phyloP scores from a whole-genome alignment of 2,797 vertebrate species.

The Selene dorsalis region DNA sequence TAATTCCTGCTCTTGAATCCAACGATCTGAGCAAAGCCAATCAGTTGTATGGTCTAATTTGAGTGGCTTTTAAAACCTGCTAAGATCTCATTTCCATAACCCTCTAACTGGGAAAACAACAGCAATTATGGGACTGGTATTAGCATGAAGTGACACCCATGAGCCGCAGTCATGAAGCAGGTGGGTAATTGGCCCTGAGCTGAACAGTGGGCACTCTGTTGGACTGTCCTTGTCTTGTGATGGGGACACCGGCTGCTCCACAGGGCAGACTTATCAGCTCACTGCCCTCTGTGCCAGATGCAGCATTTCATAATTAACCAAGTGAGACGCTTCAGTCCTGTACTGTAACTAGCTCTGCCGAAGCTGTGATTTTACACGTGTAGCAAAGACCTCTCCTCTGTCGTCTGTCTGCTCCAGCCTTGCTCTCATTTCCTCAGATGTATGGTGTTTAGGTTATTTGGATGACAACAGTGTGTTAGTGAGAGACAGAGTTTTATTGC shows the following conservation, averaged over 20 bases:
- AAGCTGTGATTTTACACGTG: slow-evolving; percentile 15
- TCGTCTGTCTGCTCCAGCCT: slow-evolving; percentile 18
- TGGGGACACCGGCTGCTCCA: slow-evolving; percentile 55
- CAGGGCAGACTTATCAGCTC: slow-evolving; percentile 64
- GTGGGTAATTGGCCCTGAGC: slow-evolving; percentile 81
- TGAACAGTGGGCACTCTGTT: slow-evolving; percentile 57
- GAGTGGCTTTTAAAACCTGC: slow-evolving; percentile 66
- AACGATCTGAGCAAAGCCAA: slow-evolving; percentile 52
- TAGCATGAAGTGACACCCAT: slow-evolving; percentile 72
- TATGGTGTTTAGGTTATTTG: slow-evolving; percentile 39
- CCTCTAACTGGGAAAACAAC: slow-evolving; percentile 72
- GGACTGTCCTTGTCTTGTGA: slow-evolving; percentile 72
- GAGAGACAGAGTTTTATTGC: slow-evolving; percentile 61
- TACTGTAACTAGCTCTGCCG: slow-evolving; percentile 46
- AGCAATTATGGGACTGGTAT: slow-evolving; percentile 69
- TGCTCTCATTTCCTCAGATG: slow-evolving; percentile 24
- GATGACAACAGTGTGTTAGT: slow-evolving; percentile 34
- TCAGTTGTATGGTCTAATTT: slow-evolving; percentile 52
- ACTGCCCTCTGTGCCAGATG: slow-evolving; percentile 68
- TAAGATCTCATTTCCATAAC: slow-evolving; percentile 73
- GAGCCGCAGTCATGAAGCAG: slow-evolving; percentile 73
- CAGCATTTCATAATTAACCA: slow-evolving; percentile 76
- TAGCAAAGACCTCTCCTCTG: slow-evolving; percentile 19
- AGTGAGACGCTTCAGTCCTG: slow-evolving; percentile 49
- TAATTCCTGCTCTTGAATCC: slow-evolving; percentile 56